These are phyloP conservation scores for Eueides isabella DNA, from an alignment of 1,140 invertebrate species.

Conservation along the genomic window DNA sequence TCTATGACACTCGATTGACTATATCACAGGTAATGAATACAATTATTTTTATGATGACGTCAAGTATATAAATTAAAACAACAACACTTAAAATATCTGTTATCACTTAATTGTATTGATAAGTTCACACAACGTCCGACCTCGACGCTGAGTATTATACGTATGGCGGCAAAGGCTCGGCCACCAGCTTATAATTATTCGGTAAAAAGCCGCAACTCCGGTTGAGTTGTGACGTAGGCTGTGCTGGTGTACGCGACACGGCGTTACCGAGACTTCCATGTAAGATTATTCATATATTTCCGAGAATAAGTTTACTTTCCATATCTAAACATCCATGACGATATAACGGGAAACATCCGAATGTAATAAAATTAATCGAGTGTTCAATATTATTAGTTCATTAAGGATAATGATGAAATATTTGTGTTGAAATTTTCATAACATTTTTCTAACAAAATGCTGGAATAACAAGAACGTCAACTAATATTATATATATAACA, in stretches of 20 bases:
- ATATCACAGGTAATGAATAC: slow-evolving; percentile 32
- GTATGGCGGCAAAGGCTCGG: slow-evolving; percentile 39
- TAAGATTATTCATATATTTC: slow-evolving; percentile 24
- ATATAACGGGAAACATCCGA: neutral
- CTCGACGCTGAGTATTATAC: slow-evolving; percentile 27
- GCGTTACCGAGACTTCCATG: slow-evolving; percentile 23
- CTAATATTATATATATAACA: neutral
- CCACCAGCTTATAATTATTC: slow-evolving; percentile 45
- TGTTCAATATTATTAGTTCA: neutral
- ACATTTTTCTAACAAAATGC: no score
- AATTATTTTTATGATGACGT: slow-evolving; percentile 39
- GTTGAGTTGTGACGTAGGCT: slow-evolving; percentile 36
- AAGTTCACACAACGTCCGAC: slow-evolving; percentile 42
- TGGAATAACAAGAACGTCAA: no score
- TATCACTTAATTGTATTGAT: slow-evolving; percentile 47
- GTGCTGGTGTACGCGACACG: slow-evolving; percentile 21
- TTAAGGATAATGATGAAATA: no score
- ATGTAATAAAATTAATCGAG: neutral
- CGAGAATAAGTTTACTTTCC: neutral
- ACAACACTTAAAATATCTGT: slow-evolving; percentile 36
- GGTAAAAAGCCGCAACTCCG: slow-evolving; percentile 41
- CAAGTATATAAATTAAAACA: slow-evolving; percentile 32
- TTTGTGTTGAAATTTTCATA: no score
- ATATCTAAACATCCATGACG: neutral
- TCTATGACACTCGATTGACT: slow-evolving; percentile 4